Conservation (phyloP, 1,140 invertebrate genomes). For the Ctenoplectra terminalis region DNA sequence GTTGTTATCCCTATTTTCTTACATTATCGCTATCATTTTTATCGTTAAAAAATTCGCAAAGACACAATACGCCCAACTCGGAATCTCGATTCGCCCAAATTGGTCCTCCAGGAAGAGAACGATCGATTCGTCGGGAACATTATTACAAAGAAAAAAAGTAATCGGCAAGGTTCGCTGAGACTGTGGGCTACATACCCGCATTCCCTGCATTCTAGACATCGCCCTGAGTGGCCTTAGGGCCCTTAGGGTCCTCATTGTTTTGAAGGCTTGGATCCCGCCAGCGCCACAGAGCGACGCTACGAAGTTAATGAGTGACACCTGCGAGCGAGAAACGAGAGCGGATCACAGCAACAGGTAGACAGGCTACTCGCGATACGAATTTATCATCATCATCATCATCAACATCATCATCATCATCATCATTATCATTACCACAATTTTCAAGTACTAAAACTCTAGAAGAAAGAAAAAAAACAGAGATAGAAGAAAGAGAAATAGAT, state of each 20-base stretch:
- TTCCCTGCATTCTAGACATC: constrained; percentile 98
- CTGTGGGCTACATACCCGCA: constrained; percentile 93
- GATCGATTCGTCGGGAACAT: constrained; percentile 29
- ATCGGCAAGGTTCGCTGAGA: constrained; percentile 81
- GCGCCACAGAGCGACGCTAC: constrained; percentile 96
- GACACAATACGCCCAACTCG: constrained; percentile 35
- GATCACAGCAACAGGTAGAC: constrained; percentile 76
- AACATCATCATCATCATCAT: constrained; percentile 30
- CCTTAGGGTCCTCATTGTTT: constrained; percentile 98
- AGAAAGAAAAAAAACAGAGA: constrained; percentile 15
- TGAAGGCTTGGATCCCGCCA: constrained; percentile 98
- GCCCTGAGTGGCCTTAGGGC: constrained; percentile 96
- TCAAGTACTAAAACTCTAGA: constrained; percentile 20
- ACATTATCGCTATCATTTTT: too few species aligned
- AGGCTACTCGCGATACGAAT: constrained; percentile 59
- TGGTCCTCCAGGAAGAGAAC: constrained; percentile 1
- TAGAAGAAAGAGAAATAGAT: constrained; percentile 10
- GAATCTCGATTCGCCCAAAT: constrained; percentile 26
- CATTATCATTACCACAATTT: constrained; percentile 47
- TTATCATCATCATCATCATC: constrained; percentile 20
- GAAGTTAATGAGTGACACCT: constrained; percentile 99
- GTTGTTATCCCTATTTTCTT: too few species aligned
- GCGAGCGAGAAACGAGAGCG: constrained; percentile 84
- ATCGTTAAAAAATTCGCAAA: too few species aligned
- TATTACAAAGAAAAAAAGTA: constrained; percentile 51